Base-by-base conservation (phyloP, 2,797 vertebrate genomes). In the Crocodylus rhombifer region DNA sequence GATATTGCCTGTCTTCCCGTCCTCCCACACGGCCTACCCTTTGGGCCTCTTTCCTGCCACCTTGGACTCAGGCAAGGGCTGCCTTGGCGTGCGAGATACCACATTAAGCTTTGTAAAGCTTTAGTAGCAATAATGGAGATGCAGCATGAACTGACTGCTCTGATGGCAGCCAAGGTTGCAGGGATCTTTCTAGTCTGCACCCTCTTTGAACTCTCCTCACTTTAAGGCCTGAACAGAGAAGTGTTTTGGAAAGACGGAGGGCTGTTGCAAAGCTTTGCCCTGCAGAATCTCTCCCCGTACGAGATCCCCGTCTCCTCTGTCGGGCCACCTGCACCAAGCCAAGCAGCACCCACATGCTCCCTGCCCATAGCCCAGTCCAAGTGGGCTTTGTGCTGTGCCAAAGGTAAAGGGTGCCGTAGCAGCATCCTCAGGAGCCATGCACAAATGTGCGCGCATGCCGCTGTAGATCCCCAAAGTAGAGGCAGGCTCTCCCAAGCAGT, bases 381-480 rank as follows among this genome's bases (percentile, higher is more conserved):
- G 36, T 79, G 87, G 91, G 90, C 71, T 92, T 77, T 75, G 69
- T 71, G 94, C 79, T 1, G 2, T 1, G 28, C 81, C 2, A 82
- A 8, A 90, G 65, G 91, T 58, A 76, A 61, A 28, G 36, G 74
- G 2, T 12, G 71, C 79, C 84, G 2, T 84, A 61, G 94, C 90
- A 17, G 2, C 0, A 25, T 18, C 56, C 7, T 71, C 86, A 2
- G 42, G 58, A 77, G 7, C 84, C 86, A 80, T 84, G 88, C 76
- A 80, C 42, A 94, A 96, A 92, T 88, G 93, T 11, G 25, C 21
- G 14, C 42, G 36, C 16, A 12, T 42, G 89, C 86, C 89, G 87
- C 86, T 82, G 83, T 5, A 79, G 89, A 91, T 87, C 86, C 81
- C 77, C 94, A 71, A 86, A 21, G 36, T 73, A 51, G 15, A 73